These are phyloP conservation scores for Todiramphus chloris DNA, from an alignment of 2,113 vertebrate genomes.

Conservation along the genomic window DNA sequence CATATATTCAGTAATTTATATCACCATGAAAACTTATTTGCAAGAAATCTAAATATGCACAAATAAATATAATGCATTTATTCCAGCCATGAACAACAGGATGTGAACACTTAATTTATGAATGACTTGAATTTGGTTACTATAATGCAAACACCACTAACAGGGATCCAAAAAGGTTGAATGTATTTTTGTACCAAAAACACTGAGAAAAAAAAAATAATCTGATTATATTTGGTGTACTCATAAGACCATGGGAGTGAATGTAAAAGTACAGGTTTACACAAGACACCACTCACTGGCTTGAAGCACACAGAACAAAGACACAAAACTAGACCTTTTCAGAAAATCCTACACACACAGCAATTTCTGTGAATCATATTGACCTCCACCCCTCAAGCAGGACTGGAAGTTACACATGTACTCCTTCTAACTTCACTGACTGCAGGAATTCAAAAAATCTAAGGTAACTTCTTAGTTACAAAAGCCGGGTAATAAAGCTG, in stretches of 20 bases:
- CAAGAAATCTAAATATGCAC: neutral
- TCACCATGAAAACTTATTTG: neutral
- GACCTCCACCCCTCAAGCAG: neutral
- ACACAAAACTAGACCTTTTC: neutral
- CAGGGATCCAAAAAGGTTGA: neutral
- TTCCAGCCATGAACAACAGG: neutral
- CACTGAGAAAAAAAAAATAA: neutral
- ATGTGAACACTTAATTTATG: neutral
- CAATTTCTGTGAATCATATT: neutral
- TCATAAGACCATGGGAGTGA: neutral
- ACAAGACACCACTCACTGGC: neutral
- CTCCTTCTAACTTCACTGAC: neutral
- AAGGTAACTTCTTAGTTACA: neutral
- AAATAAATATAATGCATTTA: neutral
- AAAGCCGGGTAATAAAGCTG: neutral
- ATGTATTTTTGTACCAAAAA: neutral
- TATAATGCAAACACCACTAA: neutral
- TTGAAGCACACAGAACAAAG: neutral
- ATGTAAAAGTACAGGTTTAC: neutral
- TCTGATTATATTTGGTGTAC: neutral
- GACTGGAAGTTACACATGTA: neutral
- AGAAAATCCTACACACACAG: neutral
- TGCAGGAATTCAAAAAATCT: neutral
- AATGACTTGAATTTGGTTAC: neutral
- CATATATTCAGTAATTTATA: constrained; percentile 49